These are phyloP conservation scores for Halocynthia aurantium DNA, from an alignment of 23 tunicate species.

Conservation along the genomic window DNA sequence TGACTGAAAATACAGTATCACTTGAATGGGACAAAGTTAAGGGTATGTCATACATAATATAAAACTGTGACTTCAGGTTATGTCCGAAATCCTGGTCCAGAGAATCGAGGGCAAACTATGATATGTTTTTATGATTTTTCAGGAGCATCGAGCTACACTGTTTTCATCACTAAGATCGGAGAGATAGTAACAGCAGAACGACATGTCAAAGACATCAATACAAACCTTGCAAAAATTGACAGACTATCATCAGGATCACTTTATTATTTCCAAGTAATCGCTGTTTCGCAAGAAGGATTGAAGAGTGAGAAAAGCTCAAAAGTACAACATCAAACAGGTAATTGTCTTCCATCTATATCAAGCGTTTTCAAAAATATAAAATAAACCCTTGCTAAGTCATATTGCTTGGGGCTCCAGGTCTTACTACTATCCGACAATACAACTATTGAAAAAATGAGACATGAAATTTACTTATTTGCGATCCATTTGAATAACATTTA, in stretches of 20 bases:
- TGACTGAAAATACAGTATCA: slow-evolving; percentile 16
- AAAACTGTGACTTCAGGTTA: background rate
- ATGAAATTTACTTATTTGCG: too few species aligned
- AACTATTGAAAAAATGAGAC: too few species aligned
- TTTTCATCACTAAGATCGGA: slow-evolving; percentile 8
- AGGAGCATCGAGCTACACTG: slow-evolving; percentile 15
- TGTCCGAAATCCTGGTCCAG: too few species aligned
- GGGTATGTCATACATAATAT: slow-evolving; percentile 18
- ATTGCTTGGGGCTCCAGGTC: too few species aligned
- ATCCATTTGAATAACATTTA: background rate
- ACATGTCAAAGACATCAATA: slow-evolving; percentile 7
- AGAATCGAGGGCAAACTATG: too few species aligned
- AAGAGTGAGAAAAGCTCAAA: slow-evolving; percentile 2
- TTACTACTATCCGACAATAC: too few species aligned
- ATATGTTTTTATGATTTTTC: background rate
- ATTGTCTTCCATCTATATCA: background rate
- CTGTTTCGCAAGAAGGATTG: slow-evolving; percentile 11
- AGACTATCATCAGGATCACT: slow-evolving; percentile 18
- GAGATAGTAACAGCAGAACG: background rate
- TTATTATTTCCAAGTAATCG: slow-evolving; percentile 13
- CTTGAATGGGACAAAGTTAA: slow-evolving; percentile 22
- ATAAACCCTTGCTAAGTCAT: too few species aligned
- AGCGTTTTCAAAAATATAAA: too few species aligned
- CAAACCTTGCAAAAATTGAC: slow-evolving; percentile 1
- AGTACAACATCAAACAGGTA: slow-evolving; percentile 17